Conservation (phyloP, 2,113 vertebrate genomes). For the Microcebus jonahi region DNA sequence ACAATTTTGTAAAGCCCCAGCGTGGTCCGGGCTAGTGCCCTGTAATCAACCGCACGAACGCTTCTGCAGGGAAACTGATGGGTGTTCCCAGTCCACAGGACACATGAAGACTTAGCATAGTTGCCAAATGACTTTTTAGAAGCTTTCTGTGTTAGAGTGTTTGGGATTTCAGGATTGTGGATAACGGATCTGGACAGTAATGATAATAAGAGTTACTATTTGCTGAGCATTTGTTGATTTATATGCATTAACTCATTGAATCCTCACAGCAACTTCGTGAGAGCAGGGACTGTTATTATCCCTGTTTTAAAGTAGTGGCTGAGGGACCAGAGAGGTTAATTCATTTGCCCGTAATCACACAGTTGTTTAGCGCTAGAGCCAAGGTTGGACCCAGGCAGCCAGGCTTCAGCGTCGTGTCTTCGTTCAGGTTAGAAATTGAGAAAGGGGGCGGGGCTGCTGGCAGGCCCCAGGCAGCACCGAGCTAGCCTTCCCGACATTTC, state of each 20-base stretch:
- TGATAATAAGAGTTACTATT: background rate
- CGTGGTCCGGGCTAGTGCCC: background rate
- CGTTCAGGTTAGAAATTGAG: background rate
- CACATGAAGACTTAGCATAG: constrained; percentile 29
- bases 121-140: background rate
- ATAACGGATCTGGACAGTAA: background rate
- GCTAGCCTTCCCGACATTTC: background rate
- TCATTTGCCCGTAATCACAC: background rate
- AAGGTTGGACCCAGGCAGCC: background rate
- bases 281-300: background rate
- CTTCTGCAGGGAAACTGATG: constrained; percentile 37
- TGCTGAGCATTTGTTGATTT: background rate
- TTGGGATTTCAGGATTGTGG: background rate
- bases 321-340: background rate
- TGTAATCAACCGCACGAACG: constrained; percentile 16
- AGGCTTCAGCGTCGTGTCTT: background rate
- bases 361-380: background rate
- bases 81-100: background rate
- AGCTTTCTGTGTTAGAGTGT: background rate
- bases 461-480: background rate
- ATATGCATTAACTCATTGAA: background rate
- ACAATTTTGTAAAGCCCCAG: background rate
- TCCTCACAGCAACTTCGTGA: background rate
- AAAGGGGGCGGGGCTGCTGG: background rate
- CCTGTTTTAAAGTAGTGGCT: background rate